Evolutionary conservation across 2,113 vertebrate species (phyloP).

Genomic region (Etia nguti): DNA sequence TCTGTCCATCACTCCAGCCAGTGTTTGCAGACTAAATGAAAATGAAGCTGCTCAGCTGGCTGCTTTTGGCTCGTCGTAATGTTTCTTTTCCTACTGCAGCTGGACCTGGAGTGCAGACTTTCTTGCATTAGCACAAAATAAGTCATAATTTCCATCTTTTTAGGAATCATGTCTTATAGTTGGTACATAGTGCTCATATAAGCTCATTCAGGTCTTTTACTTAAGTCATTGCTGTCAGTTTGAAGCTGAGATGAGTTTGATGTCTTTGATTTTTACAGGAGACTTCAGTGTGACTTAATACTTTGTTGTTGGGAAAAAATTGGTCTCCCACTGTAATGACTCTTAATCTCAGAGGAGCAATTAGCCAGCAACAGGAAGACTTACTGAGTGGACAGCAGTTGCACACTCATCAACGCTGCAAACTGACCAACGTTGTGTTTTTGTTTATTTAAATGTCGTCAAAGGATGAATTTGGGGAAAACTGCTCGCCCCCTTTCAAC

Average conservation of each 20-base stretch:
- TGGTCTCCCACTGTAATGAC: neutral
- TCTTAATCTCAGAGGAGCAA: conserved; percentile 28
- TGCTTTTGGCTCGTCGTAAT: neutral
- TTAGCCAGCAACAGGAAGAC: conserved; percentile 3
- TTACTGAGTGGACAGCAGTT: conserved; percentile 5
- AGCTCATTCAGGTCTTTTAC: neutral
- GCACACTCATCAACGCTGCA: neutral
- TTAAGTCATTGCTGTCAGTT: neutral
- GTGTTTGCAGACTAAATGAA: neutral
- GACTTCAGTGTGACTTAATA: neutral
- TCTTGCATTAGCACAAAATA: neutral
- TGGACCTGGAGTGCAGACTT: neutral
- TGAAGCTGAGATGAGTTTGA: neutral
- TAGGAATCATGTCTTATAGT: rapidly evolving
- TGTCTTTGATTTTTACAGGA: neutral
- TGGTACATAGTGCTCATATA: neutral
- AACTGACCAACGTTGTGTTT: conserved; percentile 29
- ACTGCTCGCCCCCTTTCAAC: neutral
- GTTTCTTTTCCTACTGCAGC: neutral
- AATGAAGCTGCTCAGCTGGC: neutral
- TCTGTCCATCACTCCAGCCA: neutral
- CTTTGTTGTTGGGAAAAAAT: neutral
- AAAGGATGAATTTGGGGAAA: conserved; percentile 43
- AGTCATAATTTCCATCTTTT: neutral
- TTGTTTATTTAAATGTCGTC: neutral